Evolutionary conservation across 2,888 invertebrate genomes (phyloP), one percentile per base, ranked within the genome.

Genomic region (Eupithecia exiguata): DNA sequence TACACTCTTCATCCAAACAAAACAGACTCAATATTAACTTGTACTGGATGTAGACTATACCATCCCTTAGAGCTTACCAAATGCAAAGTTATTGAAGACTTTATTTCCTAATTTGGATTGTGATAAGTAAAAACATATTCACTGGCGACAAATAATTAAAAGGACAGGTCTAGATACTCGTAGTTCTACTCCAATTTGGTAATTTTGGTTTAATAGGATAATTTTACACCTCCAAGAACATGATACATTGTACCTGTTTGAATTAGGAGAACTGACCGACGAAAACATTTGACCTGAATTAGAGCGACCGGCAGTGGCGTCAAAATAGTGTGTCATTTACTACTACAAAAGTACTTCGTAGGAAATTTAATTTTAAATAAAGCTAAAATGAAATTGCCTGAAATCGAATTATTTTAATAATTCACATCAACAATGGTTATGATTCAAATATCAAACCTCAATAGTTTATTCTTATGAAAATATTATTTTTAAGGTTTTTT

Each of bases 181-280:
- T 71, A 71, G 43, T 35, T 74, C 74, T 53, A 30, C 30, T 14
- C 1, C 14, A 69, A 10, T 70, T 71, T 49, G 30, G 70, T 69
- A 73, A 25, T 58, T 25, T 58, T 21, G 25, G 58, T 58, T 25
- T 75, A 79, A 78, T 68, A 74, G 38, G 74, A 77, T 79, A 76
- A 79, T 77, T 74, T 18, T 12, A 70, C n/a, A 65, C 68, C 49
- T 77, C 69, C 69, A 49, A 18, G 35, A 35, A 62, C 53, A 71
- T 61, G 68, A 70, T 49, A 68, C 70, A 70, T 63, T 38, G n/a
- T 70, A 68, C 65, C 70, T 70, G 70, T 6, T 61, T 68, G 61
- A 61, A 70, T 72, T 74, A 62, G 69, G 70, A 18, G n/a, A 68
- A 21, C 30, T 58, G 65, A 74, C 75, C 61, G 71, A 71, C 75